Evolutionary conservation across 2,113 vertebrate species (phyloP).

Genomic region (Manacus vitellinus): DNA sequence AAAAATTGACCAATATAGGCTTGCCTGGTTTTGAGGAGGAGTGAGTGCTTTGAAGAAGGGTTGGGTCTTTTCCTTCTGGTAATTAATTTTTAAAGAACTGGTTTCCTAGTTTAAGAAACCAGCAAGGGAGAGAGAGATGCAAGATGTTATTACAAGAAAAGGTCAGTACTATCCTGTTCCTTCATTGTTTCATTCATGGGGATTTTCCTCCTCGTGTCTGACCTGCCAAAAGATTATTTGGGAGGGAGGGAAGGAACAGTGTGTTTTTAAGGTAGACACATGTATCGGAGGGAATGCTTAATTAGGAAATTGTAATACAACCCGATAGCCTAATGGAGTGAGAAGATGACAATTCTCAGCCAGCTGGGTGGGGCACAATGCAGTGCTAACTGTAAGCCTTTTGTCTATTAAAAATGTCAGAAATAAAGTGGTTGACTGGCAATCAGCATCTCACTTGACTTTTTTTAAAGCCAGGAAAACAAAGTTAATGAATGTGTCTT

Average conservation of each 20-base stretch:
- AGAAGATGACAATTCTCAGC: slow-evolving; percentile 17
- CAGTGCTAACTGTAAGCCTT: slow-evolving; percentile 51
- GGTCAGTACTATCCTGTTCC: not conserved
- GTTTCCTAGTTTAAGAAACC: not conserved
- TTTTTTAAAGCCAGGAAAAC: slow-evolving; percentile 22
- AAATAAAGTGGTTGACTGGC: slow-evolving; percentile 37
- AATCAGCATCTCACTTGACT: slow-evolving; percentile 26
- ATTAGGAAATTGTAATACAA: not conserved
- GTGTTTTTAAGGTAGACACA: not conserved
- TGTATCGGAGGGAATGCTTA: not conserved
- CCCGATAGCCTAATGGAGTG: not conserved
- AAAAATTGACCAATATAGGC: not conserved
- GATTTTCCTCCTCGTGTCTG: not conserved
- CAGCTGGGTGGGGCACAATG: slow-evolving; percentile 55
- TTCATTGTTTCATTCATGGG: slow-evolving; percentile 2
- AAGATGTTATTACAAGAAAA: not conserved
- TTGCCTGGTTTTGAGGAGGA: not conserved
- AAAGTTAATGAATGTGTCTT: not conserved
- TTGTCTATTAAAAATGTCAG: slow-evolving; percentile 58
- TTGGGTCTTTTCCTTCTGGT: not conserved
- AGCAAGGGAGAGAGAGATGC: not conserved
- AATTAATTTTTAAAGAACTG: not conserved
- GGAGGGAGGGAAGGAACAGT: not conserved
- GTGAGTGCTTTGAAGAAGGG: not conserved
- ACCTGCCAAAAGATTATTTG: not conserved